Evolutionary conservation across 2,797 vertebrate species (phyloP), one percentile per base, ranked within the genome.

Genomic region (Sebastes variabilis): DNA sequence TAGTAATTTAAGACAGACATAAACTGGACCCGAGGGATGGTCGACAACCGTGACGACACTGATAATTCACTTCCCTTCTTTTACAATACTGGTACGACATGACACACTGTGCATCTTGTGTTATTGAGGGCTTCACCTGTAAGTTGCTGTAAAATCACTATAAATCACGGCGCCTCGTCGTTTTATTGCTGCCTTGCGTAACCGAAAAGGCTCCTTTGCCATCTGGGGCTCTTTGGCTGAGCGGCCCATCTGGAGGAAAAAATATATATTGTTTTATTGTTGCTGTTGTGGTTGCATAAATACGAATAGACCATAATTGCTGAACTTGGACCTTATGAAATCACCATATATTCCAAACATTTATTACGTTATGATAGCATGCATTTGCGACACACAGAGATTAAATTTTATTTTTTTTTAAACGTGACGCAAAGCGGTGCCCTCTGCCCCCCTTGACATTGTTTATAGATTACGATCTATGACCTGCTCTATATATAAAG

Each of bases 401-500:
- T 46, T 46, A 16, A 0, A 6, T 14, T 38, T 38, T 0, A 0
- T 13, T 5, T 42, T 42, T 42, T 42, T 16, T 0, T 0, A 38
- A 46, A 46, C 42, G 0, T 46, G 42, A 46, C 16, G 42, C 42
- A 18, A 52, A n/a, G 49, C 49, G 8, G 18, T n/a, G 49, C 49
- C 49, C 49, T 52, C 8, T 52, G 49, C 49, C 20, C 49, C 49
- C 5, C 14, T 42, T 42, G 38, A 42, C 38, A 0, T 42, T 42
- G 38, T 42, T 42, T 42, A 42, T 42, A 42, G 38, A 42, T 0
- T 16, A 42, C 0, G 14, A 0, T 42, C 5, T 42, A 42, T 42
- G 38, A 42, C 38, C 38, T 42, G 38, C 14, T 42, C 38, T 42
- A 42, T 42, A 42, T 42, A 42, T 42, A 6, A 42, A 42, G 38